Conservation (phyloP, 1,140 invertebrate genomes). For the Copidosoma floridanum region DNA sequence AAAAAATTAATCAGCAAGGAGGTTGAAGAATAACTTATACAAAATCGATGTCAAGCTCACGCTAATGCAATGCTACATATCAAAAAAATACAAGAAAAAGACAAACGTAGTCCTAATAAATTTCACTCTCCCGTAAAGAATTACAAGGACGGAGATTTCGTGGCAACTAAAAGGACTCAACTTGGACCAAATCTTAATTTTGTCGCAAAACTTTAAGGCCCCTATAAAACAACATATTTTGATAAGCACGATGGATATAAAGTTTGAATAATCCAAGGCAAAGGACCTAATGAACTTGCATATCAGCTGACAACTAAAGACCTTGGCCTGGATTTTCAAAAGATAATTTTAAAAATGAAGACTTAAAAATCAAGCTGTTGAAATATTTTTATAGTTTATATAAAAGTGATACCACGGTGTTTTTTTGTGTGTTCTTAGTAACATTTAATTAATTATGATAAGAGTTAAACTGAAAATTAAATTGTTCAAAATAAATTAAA, state of each 20-base stretch:
- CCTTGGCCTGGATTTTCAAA: neutral
- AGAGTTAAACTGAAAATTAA: too few relatives aligned
- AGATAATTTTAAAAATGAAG: too few relatives aligned
- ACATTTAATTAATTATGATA: too few relatives aligned
- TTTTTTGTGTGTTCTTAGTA: too few relatives aligned
- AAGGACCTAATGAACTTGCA: neutral
- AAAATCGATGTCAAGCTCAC: neutral
- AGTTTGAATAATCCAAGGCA: neutral
- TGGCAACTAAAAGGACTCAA: conserved; percentile 4
- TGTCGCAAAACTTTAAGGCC: neutral
- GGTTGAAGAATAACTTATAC: neutral
- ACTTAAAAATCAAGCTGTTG: too few relatives aligned
- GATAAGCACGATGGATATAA: neutral
- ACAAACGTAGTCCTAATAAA: neutral
- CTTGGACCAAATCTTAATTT: conserved; percentile 7
- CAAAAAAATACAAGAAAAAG: conserved; percentile 7
- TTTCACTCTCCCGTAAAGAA: neutral
- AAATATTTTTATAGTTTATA: too few relatives aligned
- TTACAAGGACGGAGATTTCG: conserved; percentile 1
- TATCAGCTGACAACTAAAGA: neutral
- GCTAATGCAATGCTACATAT: neutral
- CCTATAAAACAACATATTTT: conserved; percentile 3
- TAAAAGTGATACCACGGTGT: too few relatives aligned
- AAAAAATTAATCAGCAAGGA: conserved; percentile 2
- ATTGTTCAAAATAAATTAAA: too few relatives aligned